Conservation (phyloP, 1,140 invertebrate species). For the Zaprionus capensis region DNA sequence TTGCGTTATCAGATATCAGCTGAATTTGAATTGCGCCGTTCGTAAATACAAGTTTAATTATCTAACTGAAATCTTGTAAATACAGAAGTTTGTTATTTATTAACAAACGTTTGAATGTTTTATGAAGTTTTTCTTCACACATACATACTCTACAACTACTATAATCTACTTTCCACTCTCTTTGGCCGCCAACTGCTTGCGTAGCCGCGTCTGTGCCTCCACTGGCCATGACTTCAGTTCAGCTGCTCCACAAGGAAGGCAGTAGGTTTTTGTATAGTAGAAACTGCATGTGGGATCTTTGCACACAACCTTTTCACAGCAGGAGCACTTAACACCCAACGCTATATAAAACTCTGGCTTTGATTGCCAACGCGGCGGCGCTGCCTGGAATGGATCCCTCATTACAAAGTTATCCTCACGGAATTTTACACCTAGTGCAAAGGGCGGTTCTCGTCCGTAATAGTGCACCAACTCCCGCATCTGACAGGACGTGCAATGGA, state of each 20-base stretch:
- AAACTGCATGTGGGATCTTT: constrained; percentile 90
- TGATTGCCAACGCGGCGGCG: constrained; percentile 83
- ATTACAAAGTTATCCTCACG: constrained; percentile 91
- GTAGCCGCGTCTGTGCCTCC: constrained; percentile 86
- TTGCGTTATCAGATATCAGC: not conserved
- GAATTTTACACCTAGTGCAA: constrained; percentile 87
- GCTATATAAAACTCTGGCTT: constrained; percentile 89
- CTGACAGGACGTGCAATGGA: constrained; percentile 88
- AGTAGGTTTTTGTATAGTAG: constrained; percentile 91
- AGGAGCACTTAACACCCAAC: constrained; percentile 89
- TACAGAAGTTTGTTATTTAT: not conserved
- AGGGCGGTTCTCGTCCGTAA: constrained; percentile 89
- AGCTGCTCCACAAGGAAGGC: constrained; percentile 88
- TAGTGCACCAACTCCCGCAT: constrained; percentile 90
- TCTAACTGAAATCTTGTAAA: not conserved
- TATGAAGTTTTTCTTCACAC: not conserved
- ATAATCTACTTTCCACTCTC: not conserved
- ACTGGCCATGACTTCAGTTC: constrained; percentile 88
- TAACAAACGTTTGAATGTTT: not conserved
- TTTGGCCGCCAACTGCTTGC: constrained; percentile 68
- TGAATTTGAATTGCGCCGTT: not conserved
- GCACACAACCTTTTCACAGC: constrained; percentile 89
- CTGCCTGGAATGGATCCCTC: constrained; percentile 92
- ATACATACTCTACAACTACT: no score
- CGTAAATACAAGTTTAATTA: not conserved